Base-by-base conservation (phyloP, 2,888 invertebrate species). In the Hyposoter didymator region DNA sequence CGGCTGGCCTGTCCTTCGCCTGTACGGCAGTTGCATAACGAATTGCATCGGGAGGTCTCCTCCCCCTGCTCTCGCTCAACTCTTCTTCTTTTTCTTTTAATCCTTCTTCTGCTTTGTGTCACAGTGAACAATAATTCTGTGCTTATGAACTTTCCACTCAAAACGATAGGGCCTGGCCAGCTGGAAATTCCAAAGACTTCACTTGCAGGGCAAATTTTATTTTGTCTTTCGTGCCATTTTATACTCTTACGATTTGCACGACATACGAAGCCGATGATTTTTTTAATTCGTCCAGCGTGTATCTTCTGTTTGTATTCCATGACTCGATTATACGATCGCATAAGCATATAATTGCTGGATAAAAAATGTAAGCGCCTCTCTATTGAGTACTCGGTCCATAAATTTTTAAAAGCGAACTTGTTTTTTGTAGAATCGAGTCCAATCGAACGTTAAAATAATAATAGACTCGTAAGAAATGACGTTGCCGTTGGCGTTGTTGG, bases 1-100 rank as follows among this genome's bases (percentile, higher is more conserved):
- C 74, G 59, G 19, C 74, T 72, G 69, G 75, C 83, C 86, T 84
- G 89, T 88, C 89, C 89, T 89, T 88, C 88, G 85, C 72, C 75
- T 43, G 76, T 73, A 76, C 83, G 55, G 59, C 84, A 52, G 87
- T 89, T 89, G 89, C 89, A 88, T 89, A 89, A 89, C 89, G 84
- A 85, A 84, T 87, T 78, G 87, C 88, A 87, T 66, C 83, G 74
- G 64, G 70, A 78, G 55, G 47, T 73, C 78, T 75, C 75, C 55
- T 75, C 70, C 66, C 45, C 59, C 59, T 73, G 67, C 70, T 64
- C 49, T 28, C 70, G 32, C 64, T 74, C 62, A 22, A 32, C 32
- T 75, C 59, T 76, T 67, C 67, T 49, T 39, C 22, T 49, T 62
- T 64, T 80, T 10, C 43, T 39, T 52, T 52, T 76, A 49, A 28